A percentile compares a stretch with the other conserved stretches of the same genome.
Evolutionary conservation across 2,797 vertebrate species (phyloP).

Genomic region (Philypnodon macrostomus): DNA sequence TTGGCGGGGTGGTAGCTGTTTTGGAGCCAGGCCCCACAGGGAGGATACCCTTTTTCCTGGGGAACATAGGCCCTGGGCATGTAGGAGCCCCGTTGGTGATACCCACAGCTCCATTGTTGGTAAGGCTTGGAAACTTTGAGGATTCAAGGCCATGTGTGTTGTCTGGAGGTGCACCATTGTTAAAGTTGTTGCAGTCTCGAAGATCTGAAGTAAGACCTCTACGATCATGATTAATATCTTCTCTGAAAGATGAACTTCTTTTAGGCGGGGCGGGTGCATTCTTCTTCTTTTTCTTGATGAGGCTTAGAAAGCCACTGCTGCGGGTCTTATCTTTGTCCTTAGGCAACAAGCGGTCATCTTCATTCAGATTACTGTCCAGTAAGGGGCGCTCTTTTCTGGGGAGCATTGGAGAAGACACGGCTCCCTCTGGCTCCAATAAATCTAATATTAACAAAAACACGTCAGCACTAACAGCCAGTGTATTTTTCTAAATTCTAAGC

Average conservation of each 20-base stretch:
- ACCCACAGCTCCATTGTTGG: slow-evolving; percentile 74
- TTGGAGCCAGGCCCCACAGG: slow-evolving; percentile 61
- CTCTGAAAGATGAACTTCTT: slow-evolving; percentile 94
- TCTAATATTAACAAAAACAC: slow-evolving; percentile 69
- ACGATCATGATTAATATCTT: slow-evolving; percentile 81
- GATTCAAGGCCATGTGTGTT: slow-evolving; percentile 64
- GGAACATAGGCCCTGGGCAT: slow-evolving; percentile 82
- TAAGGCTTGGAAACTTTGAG: slow-evolving; percentile 70
- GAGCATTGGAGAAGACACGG: slow-evolving; percentile 86
- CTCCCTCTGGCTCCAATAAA: slow-evolving; percentile 79
- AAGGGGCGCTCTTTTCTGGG: slow-evolving; percentile 87
- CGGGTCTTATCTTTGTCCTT: slow-evolving; percentile 91
- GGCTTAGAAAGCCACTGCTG: slow-evolving; percentile 86
- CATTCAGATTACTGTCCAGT: slow-evolving; percentile 82
- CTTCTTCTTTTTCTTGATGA: slow-evolving; percentile 98
- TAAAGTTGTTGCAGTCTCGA: slow-evolving; percentile 75
- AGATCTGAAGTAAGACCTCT: slow-evolving; percentile 68
- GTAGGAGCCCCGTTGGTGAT: slow-evolving; percentile 83
- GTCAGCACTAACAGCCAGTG: background rate
- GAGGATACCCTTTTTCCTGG: slow-evolving; percentile 84
- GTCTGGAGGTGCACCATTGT: slow-evolving; percentile 78
- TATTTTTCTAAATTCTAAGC: background rate
- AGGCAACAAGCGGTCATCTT: slow-evolving; percentile 89
- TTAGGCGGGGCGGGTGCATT: slow-evolving; percentile 90
- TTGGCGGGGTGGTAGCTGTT: slow-evolving; percentile 65